Base-by-base conservation (phyloP, 2,113 vertebrate genomes). In the Muscicapa adusta region DNA sequence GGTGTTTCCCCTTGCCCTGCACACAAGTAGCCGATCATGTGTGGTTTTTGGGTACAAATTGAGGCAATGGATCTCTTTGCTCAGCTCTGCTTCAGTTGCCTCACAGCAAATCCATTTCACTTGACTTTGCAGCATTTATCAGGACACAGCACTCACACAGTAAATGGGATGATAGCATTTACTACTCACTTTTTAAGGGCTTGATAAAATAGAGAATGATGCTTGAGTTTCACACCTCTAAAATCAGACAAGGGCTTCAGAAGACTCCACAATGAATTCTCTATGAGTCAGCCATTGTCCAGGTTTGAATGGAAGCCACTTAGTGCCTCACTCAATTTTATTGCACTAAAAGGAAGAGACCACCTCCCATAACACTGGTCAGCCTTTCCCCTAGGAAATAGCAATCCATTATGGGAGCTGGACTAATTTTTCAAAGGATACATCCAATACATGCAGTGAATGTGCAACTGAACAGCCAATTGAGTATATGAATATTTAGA, bases 161-260 rank as follows among this genome's bases (percentile, higher is more conserved):
- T 31, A 91, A 92, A 96, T 26, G 71, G 75, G 88, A 88, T 67
- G 85, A 91, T 0, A 36, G 47, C 82, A 67, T 91, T 88, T 73
- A 76, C 57, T 62, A 51, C 62, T 89, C 33, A 22, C 36, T 70
- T 88, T 83, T 88, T 80, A 95, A 91, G 38, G 70, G 47, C 63
- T 88, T 96, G 93, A 82, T 91, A 80, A 85, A 95, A 88, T 2
- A 93, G 81, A 76, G 91, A 85, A 95, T 83, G 62, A 85, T 60
- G 66, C 71, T 79, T 42, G 58, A 61, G 60, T 58, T 94, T 91
- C 81, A 80, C 56, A 94, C 51, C 67, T 94, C 60, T 76, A 70
- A 88, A 83, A 91, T 43, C 66, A 12, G 8, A 61, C 67, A 75
- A 56, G 85, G 57, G 81, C 22, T 79, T 83, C 38, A 60, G 67